Percentiles rank a stretch among this genome's conserved stretches.
phyloP scores from a whole-genome alignment of 1,140 invertebrate genomes.

The Zaprionus inermis region DNA sequence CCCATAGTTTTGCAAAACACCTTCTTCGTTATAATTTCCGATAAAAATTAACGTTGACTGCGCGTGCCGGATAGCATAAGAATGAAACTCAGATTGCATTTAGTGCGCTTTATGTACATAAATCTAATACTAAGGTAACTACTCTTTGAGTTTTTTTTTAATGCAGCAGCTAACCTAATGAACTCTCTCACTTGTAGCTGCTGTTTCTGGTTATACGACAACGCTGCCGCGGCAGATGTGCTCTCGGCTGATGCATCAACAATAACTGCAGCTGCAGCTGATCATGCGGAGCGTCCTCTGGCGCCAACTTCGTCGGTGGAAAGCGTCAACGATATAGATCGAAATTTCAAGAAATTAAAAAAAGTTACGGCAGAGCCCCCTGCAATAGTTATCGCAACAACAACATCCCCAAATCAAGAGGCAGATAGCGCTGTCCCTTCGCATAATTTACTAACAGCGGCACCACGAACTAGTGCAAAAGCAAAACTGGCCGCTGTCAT shows the following conservation, averaged over 20 bases:
- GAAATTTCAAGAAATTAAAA: conserved; percentile 35
- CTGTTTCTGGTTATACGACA: conserved; percentile 76
- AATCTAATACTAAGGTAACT: conserved; percentile 67
- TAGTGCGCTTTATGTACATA: conserved; percentile 75
- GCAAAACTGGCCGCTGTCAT: conserved; percentile 2
- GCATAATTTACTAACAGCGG: conserved; percentile 48
- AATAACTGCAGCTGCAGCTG: conserved; percentile 12
- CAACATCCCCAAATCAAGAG: conserved; percentile 16
- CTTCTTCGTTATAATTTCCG: conserved; percentile 11
- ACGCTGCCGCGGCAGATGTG: conserved; percentile 66
- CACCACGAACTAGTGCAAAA: conserved; percentile 53
- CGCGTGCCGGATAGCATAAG: conserved; percentile 36
- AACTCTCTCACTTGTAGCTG: conserved; percentile 49
- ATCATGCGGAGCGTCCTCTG: background rate
- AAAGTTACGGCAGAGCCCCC: conserved; percentile 18
- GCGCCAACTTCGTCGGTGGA: background rate
- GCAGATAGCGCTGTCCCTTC: conserved; percentile 23
- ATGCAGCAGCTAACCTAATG: background rate
- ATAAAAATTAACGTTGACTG: conserved; percentile 22
- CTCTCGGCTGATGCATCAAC: conserved; percentile 6
- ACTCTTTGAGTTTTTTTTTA: background rate
- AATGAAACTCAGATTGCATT: conserved; percentile 70
- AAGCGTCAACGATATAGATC: background rate
- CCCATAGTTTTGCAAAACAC: conserved; percentile 11
- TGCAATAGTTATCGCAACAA: background rate